Evolutionary conservation across 2,797 vertebrate species (phyloP), one percentile per base, ranked within the genome.

Genomic region (Rhodeus uyekii): DNA sequence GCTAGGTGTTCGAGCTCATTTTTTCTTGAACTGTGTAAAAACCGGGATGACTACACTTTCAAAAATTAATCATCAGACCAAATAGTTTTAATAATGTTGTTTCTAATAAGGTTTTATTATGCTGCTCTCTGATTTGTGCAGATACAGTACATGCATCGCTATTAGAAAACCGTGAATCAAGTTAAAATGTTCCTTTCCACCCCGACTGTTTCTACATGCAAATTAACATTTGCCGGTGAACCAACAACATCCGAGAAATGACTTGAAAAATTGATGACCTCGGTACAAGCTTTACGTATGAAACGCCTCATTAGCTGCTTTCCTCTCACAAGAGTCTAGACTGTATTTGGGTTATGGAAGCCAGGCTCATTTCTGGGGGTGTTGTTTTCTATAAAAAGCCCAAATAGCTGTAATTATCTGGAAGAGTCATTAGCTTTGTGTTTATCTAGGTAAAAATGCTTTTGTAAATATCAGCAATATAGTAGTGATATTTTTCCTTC

Each of bases 391-490:
- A 10, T 69, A 81, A 75, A 86, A 69, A 27, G 78, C 48, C 48
- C 72, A 85, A 72, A 84, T 87, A 77, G 68, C 78, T 46, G 71
- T 84, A 85, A 87, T 88, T 84, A 82, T 76, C 83, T 60, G 60
- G 50, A 61, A 63, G 55, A 82, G 19, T 76, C 50, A 82, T 76
- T 76, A 82, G 48, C 72, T 46, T 24, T 24, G 38, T 13, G 36
- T 75, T 76, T 64, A 75, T 58, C 71, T n/a, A 58, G 72, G 61
- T 68, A 44, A 63, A 53, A 75, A 63, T 24, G 29, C 18, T 55
- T 55, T 65, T 10, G 12, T 63, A 81, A 74, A 64, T 64, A 65
- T 39, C 69, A 1, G 27, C 29, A 24, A 60, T 61, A 19, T 61
- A 44, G 24, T 18, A 72, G 29, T 39, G 39, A 80, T 39, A 3